Evolutionary conservation across 2,797 vertebrate genomes (phyloP).

Genomic region (Synaphobranchus kaupii): DNA sequence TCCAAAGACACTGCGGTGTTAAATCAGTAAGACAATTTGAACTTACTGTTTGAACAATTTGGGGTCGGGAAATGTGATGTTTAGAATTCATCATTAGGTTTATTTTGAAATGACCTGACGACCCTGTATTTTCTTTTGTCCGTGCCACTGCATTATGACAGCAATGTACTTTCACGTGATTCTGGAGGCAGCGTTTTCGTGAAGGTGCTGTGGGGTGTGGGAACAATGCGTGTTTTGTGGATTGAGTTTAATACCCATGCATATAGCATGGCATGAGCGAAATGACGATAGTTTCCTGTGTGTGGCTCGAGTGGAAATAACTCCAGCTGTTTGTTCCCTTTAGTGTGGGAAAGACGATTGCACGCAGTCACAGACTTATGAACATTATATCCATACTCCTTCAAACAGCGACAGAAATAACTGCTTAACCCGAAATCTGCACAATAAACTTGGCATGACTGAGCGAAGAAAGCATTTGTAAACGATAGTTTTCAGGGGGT

Average conservation of each 20-base stretch:
- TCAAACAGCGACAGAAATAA: too few species aligned
- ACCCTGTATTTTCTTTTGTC: background rate
- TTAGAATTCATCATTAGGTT: background rate
- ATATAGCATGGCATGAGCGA: background rate
- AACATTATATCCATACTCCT: background rate
- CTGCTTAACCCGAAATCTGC: background rate
- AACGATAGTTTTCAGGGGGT: background rate
- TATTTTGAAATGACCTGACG: background rate
- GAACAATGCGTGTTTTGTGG: conserved; percentile 11
- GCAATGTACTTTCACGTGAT: background rate
- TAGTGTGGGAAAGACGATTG: background rate
- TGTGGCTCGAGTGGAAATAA: background rate
- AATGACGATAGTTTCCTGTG: conserved; percentile 11
- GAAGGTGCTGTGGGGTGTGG: background rate
- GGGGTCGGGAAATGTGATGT: background rate
- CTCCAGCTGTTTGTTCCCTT: background rate
- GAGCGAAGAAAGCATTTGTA: background rate
- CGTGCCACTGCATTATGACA: too few species aligned
- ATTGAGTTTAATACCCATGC: conserved; percentile 11
- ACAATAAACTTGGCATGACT: background rate
- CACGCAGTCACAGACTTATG: background rate
- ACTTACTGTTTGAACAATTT: too few species aligned
- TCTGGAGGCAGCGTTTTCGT: background rate
- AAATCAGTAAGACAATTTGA: too few species aligned
- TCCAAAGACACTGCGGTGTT: background rate